These are phyloP conservation scores for Plagodis dolabraria DNA, from an alignment of 2,888 invertebrate species.

Conservation along the genomic window DNA sequence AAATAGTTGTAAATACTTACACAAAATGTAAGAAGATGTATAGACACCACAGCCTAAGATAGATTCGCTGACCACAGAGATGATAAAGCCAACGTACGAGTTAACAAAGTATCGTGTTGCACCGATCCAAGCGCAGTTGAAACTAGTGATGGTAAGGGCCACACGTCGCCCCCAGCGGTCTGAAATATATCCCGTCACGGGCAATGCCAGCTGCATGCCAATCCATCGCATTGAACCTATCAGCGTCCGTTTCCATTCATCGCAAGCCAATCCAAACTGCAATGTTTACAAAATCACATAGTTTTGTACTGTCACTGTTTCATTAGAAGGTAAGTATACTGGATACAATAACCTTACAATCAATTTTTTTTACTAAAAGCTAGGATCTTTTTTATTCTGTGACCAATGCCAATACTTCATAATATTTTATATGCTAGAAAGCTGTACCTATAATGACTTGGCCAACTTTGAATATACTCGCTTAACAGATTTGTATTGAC, in stretches of 20 bases:
- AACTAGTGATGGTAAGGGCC: constrained; percentile 83
- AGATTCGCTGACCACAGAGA: constrained; percentile 88
- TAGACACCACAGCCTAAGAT: constrained; percentile 87
- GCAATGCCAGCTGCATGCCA: constrained; percentile 88
- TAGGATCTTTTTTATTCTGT: too few species aligned
- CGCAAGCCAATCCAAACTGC: constrained; percentile 86
- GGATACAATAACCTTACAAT: too few species aligned
- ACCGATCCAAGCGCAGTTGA: constrained; percentile 87
- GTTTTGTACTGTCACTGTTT: too few species aligned
- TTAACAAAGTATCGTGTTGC: constrained; percentile 83
- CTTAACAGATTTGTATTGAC: too few species aligned
- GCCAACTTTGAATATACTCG: too few species aligned
- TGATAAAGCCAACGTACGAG: constrained; percentile 87
- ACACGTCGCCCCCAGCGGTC: constrained; percentile 89
- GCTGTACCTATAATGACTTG: too few species aligned
- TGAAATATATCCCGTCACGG: constrained; percentile 88
- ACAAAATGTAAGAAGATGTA: constrained; percentile 88
- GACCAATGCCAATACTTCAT: too few species aligned
- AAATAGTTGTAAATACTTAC: constrained; percentile 60
- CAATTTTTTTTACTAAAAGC: too few species aligned
- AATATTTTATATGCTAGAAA: too few species aligned
- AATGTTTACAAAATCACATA: constrained; percentile 23
- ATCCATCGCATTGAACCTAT: constrained; percentile 89
- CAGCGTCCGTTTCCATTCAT: constrained; percentile 88
- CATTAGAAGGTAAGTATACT: too few species aligned